Evolutionary conservation across 2,888 invertebrate genomes (phyloP), one percentile per base, ranked within the genome.

Genomic region (Calameuta pallipes): DNA sequence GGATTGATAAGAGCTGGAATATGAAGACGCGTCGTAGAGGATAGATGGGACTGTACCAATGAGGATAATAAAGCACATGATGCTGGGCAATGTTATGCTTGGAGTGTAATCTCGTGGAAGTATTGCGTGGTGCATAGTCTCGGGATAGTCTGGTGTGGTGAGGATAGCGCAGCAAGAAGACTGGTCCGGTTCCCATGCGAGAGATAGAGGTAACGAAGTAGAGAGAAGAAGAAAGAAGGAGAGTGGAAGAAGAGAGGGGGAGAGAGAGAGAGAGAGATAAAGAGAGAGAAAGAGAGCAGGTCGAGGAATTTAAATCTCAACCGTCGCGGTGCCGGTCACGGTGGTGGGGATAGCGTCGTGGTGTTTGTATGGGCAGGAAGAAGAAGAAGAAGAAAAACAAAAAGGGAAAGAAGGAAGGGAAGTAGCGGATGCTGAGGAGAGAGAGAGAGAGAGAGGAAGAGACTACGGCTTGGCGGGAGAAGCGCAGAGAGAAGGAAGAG

Each of bases 221-320:
- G 37, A 23, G 37, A 76, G 33, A 73, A 31, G 56, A n/a, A 75
- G 75, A 23, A 11, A n/a, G 35, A 13, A 31, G 69, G 2, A 69
- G 31, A 34, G 75, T 36, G 37, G 41, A 77, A 74, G 76, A 41
- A 74, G 73, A 69, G 36, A 56, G 78, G 73, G 73, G 69, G 68
- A 74, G 23, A 73, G 75, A 41, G 34, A 9, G 41, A 35, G 76
- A 12, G 3, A 36, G 36, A 36, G 41, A 31, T n/a, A 37, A 33
- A 13, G 3, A 15, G n/a, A 31, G 34, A 76, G 56, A 36, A 73
- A 23, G 41, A 73, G 73, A 23, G 74, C n/a, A 77, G 74, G 74
- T 73, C 85, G 85, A 87, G 88, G 90, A 91, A 91, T 91, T 91
- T 89, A 90, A 91, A 90, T 90, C 91, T 90, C 90, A 91, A 91